Percentiles rank a stretch among this genome's conserved stretches.
Conservation (phyloP, 2,113 vertebrate genomes). For the Erinaceus europaeus region DNA sequence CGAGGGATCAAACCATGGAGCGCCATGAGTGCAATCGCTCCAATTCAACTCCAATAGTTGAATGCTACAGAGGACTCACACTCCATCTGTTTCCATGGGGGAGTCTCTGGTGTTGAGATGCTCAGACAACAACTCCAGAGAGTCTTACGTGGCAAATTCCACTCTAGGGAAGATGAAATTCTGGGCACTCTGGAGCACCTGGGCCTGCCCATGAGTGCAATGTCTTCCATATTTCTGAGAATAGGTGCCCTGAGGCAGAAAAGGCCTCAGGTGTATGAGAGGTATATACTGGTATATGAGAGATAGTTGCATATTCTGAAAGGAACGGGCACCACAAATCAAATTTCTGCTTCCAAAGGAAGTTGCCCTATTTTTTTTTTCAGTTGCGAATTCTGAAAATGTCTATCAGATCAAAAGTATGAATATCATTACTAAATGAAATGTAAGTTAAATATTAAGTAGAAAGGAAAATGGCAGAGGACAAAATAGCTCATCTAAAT, state of each 20-base stretch:
- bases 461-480: not conserved
- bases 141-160: not conserved
- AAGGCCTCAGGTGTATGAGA: no score
- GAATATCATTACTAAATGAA: not conserved
- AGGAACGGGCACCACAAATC: not conserved
- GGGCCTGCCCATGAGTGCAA: fast-evolving
- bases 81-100: no score
- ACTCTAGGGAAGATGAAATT: not conserved
- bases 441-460: not conserved
- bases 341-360: not conserved
- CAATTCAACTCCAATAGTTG: no score
- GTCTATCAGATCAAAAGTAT: not conserved
- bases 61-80: no score
- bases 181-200: no score
- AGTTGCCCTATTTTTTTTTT: no score
- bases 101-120: no score
- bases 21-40: no score
- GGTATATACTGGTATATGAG: not conserved
- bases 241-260: not conserved
- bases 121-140: not conserved
- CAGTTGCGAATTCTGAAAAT: not conserved
- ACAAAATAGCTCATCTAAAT: no score
- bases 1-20: no score
- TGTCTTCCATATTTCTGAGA: not conserved
- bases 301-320: not conserved